phyloP scores from a whole-genome alignment of 2,113 vertebrate species.

The Saiga tatarica region DNA sequence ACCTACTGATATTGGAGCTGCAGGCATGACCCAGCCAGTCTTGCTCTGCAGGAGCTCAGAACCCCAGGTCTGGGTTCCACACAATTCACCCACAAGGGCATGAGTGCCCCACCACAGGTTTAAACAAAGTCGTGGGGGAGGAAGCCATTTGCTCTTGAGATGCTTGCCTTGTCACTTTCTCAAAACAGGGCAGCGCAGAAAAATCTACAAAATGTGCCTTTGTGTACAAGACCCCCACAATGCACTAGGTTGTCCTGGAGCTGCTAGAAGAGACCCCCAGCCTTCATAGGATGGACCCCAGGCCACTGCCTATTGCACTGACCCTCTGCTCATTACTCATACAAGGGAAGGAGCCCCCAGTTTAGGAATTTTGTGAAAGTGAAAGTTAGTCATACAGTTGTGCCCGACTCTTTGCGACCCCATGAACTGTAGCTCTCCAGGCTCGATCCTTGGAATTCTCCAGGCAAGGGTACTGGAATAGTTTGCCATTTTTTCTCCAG shows the following conservation, averaged over 20 bases:
- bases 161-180: background rate
- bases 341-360: background rate
- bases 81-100: too few relatives aligned
- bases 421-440: background rate
- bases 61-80: background rate
- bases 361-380: conserved; percentile 50
- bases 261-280: background rate
- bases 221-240: too few relatives aligned
- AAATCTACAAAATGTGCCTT: background rate
- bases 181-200: background rate
- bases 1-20: background rate
- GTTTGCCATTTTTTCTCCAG: background rate
- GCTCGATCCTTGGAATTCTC: background rate
- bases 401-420: background rate
- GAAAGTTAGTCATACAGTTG: background rate
- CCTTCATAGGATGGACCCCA: too few relatives aligned
- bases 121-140: background rate
- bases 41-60: background rate
- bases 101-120: background rate
- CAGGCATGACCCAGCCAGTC: background rate
- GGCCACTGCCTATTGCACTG: background rate
- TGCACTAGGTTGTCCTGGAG: background rate
- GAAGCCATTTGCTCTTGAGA: background rate
- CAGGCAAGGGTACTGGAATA: background rate
- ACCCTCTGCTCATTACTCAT: background rate